These are phyloP conservation scores for Delphinapterus leucas DNA, from an alignment of 2,113 vertebrate genomes.

Conservation along the genomic window DNA sequence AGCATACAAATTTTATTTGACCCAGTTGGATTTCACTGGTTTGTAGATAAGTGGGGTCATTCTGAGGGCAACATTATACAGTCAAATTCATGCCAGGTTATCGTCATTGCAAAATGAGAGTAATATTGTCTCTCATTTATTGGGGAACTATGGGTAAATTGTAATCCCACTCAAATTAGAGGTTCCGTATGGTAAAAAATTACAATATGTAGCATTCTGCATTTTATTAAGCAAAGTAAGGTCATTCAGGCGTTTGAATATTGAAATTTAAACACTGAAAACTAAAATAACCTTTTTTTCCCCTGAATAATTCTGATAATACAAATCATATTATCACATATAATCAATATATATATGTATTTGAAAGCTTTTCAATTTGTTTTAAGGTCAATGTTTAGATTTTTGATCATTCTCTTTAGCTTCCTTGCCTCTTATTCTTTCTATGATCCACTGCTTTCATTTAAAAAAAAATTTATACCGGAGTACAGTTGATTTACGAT, in stretches of 20 bases:
- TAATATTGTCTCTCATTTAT: conserved; percentile 27
- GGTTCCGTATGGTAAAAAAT: conserved; percentile 18
- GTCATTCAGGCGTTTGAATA: neutral
- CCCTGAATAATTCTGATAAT: neutral
- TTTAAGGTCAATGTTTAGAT: neutral
- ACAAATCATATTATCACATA: neutral
- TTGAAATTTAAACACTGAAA: neutral
- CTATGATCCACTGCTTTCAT: neutral
- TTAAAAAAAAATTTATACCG: neutral
- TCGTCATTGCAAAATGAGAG: conserved; percentile 5
- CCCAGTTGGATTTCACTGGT: neutral
- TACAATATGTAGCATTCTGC: neutral
- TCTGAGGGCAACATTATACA: neutral
- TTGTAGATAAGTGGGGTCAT: neutral
- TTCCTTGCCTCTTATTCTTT: neutral
- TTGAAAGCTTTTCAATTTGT: neutral
- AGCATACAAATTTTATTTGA: neutral
- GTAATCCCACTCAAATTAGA: conserved; percentile 47
- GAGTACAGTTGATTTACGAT: neutral
- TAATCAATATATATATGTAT: neutral
- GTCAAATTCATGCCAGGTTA: neutral
- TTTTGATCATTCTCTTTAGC: neutral
- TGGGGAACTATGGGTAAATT: neutral
- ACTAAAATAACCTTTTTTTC: neutral
- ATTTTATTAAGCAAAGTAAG: conserved; percentile 43